phyloP scores from a whole-genome alignment of 2,888 invertebrate species.

The Hyalella azteca region DNA sequence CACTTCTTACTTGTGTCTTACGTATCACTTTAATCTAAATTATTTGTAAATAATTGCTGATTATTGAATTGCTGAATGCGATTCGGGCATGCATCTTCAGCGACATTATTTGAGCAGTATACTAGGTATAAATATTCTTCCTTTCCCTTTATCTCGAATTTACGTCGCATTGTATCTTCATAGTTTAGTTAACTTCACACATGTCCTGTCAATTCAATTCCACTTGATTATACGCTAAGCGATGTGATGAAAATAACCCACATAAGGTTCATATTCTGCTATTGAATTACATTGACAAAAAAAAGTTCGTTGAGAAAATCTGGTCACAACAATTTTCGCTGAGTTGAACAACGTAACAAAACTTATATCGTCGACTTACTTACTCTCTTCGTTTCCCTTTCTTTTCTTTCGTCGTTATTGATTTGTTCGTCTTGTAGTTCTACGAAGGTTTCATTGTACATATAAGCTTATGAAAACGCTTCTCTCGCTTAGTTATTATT shows the following conservation, averaged over 20 bases:
- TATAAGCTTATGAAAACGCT: too few relatives aligned
- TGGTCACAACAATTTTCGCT: too few relatives aligned
- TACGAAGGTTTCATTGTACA: too few relatives aligned
- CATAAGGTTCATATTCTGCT: too few relatives aligned
- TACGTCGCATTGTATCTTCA: background rate
- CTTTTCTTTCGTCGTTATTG: too few relatives aligned
- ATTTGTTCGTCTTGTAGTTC: too few relatives aligned
- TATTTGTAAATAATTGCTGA: background rate
- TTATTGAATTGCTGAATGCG: background rate
- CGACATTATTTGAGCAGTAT: background rate
- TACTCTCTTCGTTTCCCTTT: too few relatives aligned
- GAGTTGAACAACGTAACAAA: too few relatives aligned
- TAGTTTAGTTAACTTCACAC: background rate
- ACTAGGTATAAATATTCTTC: background rate
- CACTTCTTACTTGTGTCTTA: background rate
- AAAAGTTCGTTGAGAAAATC: too few relatives aligned
- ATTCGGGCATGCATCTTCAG: background rate
- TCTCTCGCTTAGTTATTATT: too few relatives aligned
- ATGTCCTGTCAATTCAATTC: background rate
- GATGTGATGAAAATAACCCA: background rate
- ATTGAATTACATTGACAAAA: too few relatives aligned
- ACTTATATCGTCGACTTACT: too few relatives aligned
- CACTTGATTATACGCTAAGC: background rate
- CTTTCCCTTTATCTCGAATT: background rate
- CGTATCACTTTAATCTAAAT: background rate